phyloP scores from a whole-genome alignment of 1,140 invertebrate species.

The Drosophila virilis region DNA sequence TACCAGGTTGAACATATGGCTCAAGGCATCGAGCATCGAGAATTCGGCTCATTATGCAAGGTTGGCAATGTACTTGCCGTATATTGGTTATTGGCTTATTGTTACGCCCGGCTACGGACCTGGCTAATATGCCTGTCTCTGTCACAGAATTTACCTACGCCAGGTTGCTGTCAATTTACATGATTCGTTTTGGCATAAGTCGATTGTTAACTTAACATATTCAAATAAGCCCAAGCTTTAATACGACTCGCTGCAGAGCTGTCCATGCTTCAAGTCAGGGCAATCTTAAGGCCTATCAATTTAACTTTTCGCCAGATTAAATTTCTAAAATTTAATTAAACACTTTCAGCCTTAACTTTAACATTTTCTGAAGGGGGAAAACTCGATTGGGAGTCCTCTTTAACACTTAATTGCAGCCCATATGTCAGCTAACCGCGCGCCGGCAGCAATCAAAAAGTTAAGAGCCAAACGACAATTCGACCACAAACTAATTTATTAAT shows the following conservation, averaged over 20 bases:
- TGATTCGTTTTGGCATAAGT: conserved; percentile 23
- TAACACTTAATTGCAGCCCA: conserved; percentile 65
- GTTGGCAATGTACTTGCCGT: conserved; percentile 34
- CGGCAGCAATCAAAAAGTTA: conserved; percentile 77
- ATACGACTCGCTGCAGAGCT: no score
- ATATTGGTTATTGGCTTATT: conserved; percentile 62
- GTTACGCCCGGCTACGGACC: conserved; percentile 11
- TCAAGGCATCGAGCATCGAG: conserved; percentile 14
- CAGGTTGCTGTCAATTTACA: conserved; percentile 3
- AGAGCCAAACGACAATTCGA: conserved; percentile 76
- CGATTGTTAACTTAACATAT: conserved; percentile 25
- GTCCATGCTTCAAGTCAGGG: no score
- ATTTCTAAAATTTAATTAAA: neutral
- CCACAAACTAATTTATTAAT: conserved; percentile 82
- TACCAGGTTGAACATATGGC: neutral
- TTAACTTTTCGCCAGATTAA: neutral
- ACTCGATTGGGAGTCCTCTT: conserved; percentile 8
- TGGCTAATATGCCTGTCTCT: neutral
- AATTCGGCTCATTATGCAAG: conserved; percentile 59
- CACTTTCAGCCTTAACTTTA: neutral
- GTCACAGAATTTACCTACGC: neutral
- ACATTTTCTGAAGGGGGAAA: no score
- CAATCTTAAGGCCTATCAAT: neutral
- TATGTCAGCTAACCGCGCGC: conserved; percentile 65
- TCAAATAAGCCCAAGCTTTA: conserved; percentile 12